A percentile compares a stretch with the other conserved stretches of the same genome.
Evolutionary conservation across 92 coral and sea anemone genomes (phyloP).

Genomic region (Phenganax stokvisi): DNA sequence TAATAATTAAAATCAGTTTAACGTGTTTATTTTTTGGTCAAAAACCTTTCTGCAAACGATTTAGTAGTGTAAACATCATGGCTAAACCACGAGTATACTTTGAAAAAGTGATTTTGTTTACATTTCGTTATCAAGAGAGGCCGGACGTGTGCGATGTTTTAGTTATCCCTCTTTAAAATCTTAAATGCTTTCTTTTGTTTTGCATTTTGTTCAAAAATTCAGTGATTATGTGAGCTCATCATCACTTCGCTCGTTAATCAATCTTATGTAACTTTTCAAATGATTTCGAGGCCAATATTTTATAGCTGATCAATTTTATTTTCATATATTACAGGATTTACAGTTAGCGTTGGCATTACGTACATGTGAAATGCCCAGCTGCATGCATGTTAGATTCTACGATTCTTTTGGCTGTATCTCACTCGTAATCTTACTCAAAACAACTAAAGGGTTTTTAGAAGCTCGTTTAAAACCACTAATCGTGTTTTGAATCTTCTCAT

Average conservation of each 20-base stretch:
- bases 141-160: slow-evolving; percentile 20
- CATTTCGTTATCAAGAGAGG: slow-evolving; percentile 25
- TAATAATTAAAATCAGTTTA: slow-evolving; percentile 7
- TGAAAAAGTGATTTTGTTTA: slow-evolving; percentile 23
- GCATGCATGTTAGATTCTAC: slow-evolving; percentile 14
- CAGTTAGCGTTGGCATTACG: background rate
- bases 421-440: slow-evolving; percentile 15
- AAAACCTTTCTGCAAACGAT: slow-evolving; percentile 2
- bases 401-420: slow-evolving; percentile 12
- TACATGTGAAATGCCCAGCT: slow-evolving; percentile 29
- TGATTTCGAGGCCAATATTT: background rate
- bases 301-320: background rate
- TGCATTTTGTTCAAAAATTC: slow-evolving; percentile 28
- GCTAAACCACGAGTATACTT: slow-evolving; percentile 14
- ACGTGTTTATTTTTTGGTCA: slow-evolving; percentile 12
- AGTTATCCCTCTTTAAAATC: slow-evolving; percentile 30
- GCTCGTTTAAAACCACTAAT: slow-evolving; percentile 31
- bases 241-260: slow-evolving; percentile 12
- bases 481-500: slow-evolving; percentile 30
- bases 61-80: slow-evolving; percentile 2
- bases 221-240: slow-evolving; percentile 14
- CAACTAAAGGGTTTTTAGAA: slow-evolving; percentile 6
- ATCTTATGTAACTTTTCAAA: background rate
- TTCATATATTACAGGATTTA: background rate
- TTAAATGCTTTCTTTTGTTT: slow-evolving; percentile 38